Conservation (phyloP, 2,797 vertebrate species). For the Takifugu rubripes region DNA sequence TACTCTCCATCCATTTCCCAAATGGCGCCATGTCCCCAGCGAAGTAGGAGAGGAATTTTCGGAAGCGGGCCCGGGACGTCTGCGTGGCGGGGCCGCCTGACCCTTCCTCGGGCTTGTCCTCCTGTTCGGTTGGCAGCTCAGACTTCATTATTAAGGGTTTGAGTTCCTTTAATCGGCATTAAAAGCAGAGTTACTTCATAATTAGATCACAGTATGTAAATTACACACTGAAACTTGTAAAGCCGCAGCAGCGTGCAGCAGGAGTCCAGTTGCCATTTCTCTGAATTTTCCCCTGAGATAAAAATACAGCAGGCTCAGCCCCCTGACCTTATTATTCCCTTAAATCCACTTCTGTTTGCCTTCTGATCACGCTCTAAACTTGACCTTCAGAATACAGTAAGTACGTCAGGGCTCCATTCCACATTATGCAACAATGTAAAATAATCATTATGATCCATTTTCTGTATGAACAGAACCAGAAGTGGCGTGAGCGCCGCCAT, state of each 20-base stretch:
- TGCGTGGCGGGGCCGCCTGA: slow-evolving; percentile 1
- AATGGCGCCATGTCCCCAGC: slow-evolving; percentile 87
- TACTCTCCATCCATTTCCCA: slow-evolving; percentile 89
- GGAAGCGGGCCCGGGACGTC: slow-evolving; percentile 52
- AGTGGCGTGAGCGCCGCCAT: too few relatives aligned
- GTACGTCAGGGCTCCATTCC: too few relatives aligned
- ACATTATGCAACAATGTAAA: too few relatives aligned
- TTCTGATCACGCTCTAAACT: too few relatives aligned
- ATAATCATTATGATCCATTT: too few relatives aligned
- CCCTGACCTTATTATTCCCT: background rate
- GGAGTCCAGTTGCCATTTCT: slow-evolving; percentile 34
- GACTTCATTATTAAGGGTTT: slow-evolving; percentile 72
- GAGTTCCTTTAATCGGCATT: slow-evolving; percentile 61
- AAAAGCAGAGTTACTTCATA: background rate
- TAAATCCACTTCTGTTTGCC: too few relatives aligned
- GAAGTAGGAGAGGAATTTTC: slow-evolving; percentile 76
- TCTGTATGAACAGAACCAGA: too few relatives aligned
- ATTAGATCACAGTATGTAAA: too few relatives aligned
- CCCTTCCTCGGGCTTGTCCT: slow-evolving; percentile 12
- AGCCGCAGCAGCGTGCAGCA: too few relatives aligned
- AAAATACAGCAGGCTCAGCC: background rate
- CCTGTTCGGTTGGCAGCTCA: slow-evolving; percentile 1
- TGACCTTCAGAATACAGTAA: too few relatives aligned
- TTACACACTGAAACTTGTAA: too few relatives aligned
- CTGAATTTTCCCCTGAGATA: slow-evolving; percentile 48